Evolutionary conservation across 1,140 invertebrate species (phyloP).

Genomic region (Drosophila melanica): DNA sequence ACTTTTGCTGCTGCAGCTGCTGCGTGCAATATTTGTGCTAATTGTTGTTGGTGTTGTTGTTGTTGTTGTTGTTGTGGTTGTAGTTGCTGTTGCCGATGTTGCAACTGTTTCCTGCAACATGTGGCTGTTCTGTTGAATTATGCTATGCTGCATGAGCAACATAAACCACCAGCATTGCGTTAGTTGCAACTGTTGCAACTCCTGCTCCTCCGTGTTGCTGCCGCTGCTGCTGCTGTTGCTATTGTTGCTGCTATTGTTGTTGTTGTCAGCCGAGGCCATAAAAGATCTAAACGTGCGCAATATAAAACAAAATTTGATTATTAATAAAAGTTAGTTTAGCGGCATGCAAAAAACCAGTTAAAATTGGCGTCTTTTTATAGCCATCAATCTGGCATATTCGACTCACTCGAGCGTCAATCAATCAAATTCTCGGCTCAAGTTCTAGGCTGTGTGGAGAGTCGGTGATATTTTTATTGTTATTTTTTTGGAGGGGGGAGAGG

Average conservation of each 20-base stretch:
- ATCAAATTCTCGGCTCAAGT: conserved; percentile 49
- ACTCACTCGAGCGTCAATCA: conserved; percentile 80
- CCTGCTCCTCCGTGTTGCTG: conserved; percentile 34
- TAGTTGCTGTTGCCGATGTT: conserved; percentile 15
- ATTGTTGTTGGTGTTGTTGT: conserved; percentile 11
- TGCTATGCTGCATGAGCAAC: conserved; percentile 79
- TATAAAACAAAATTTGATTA: conserved; percentile 15
- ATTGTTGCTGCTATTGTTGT: conserved; percentile 4
- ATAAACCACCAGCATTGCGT: conserved; percentile 82
- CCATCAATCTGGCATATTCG: conserved; percentile 65
- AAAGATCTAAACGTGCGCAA: conserved; percentile 61
- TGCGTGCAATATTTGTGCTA: conserved; percentile 6
- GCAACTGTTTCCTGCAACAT: conserved; percentile 39
- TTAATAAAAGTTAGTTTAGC: neutral
- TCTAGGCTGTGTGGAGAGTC: conserved; percentile 36
- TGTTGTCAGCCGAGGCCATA: conserved; percentile 68
- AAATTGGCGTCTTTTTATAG: conserved; percentile 31
- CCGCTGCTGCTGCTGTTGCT: conserved; percentile 26
- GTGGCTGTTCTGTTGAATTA: conserved; percentile 58
- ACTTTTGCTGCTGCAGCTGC: conserved; percentile 25
- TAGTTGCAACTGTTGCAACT: conserved; percentile 56
- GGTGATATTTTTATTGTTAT: conserved; percentile 14
- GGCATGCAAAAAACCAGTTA: conserved; percentile 18
- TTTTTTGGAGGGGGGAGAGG: conserved; percentile 18
- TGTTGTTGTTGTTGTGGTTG: conserved; percentile 27